These are phyloP conservation scores for Sitta carolinensis DNA, from an alignment of 2,797 vertebrate species.

Conservation along the genomic window DNA sequence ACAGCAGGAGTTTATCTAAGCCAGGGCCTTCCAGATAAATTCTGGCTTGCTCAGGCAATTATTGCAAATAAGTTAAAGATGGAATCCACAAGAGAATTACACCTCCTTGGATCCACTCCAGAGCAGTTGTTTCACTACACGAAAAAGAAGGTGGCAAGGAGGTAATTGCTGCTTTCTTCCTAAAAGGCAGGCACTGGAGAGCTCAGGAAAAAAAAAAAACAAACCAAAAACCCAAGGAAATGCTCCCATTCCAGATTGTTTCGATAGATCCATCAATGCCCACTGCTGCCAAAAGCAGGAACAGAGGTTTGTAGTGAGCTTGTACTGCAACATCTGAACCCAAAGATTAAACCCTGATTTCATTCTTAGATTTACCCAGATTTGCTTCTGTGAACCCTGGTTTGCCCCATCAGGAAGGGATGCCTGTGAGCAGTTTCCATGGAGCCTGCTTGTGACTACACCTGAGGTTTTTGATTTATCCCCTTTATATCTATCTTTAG, in stretches of 20 bases:
- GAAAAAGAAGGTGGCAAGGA: neutral
- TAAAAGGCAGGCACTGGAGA: neutral
- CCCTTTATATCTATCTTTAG: neutral
- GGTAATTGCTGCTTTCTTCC: neutral
- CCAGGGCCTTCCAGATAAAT: neutral
- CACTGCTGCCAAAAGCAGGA: neutral
- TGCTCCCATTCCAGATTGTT: neutral
- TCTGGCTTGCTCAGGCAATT: neutral
- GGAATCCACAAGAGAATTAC: neutral
- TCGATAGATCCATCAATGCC: neutral
- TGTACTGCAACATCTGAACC: neutral
- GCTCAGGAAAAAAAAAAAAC: neutral
- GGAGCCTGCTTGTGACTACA: neutral
- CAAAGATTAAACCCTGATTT: neutral
- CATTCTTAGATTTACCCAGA: neutral
- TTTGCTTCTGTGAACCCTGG: neutral
- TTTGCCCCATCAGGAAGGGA: neutral
- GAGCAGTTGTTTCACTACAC: neutral
- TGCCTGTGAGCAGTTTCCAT: neutral
- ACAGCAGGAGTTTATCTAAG: conserved; percentile 1
- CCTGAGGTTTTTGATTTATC: neutral
- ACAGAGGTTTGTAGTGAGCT: neutral
- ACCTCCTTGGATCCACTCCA: neutral
- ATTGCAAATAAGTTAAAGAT: neutral
- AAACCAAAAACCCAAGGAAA: neutral